Conservation (phyloP, 2,797 vertebrate species). For the Phyllotis vaccarum region DNA sequence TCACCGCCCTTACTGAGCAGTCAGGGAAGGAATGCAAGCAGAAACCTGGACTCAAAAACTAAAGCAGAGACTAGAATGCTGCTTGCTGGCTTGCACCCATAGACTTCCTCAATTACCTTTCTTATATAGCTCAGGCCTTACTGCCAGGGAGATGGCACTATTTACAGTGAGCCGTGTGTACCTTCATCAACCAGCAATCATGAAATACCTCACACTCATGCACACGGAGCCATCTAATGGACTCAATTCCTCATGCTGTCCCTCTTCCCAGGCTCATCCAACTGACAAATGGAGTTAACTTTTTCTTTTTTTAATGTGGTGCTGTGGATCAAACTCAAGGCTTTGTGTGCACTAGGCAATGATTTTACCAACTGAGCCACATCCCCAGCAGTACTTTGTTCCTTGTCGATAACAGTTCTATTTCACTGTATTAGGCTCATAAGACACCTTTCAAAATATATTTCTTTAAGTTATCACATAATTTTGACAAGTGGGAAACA, state of each 20-base stretch:
- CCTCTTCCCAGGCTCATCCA: neutral
- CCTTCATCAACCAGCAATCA: neutral
- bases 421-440: neutral
- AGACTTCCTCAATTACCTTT: neutral
- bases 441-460: slow-evolving; percentile 40
- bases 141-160: neutral
- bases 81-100: neutral
- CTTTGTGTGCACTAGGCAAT: too few relatives aligned
- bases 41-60: neutral
- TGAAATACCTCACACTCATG: neutral
- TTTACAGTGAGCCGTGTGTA: neutral
- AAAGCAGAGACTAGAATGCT: neutral
- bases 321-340: neutral
- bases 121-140: neutral
- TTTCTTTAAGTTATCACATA: slow-evolving; percentile 45
- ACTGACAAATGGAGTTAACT: neutral
- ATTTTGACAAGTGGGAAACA: neutral
- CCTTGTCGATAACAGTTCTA: slow-evolving; percentile 16
- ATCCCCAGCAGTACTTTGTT: neutral
- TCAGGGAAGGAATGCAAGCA: neutral
- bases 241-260: neutral
- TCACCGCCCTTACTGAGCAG: neutral
- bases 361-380: neutral
- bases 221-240: neutral
- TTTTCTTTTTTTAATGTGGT: neutral